Base-by-base conservation (phyloP, 2,113 vertebrate genomes). In the Leucosticte australis region DNA sequence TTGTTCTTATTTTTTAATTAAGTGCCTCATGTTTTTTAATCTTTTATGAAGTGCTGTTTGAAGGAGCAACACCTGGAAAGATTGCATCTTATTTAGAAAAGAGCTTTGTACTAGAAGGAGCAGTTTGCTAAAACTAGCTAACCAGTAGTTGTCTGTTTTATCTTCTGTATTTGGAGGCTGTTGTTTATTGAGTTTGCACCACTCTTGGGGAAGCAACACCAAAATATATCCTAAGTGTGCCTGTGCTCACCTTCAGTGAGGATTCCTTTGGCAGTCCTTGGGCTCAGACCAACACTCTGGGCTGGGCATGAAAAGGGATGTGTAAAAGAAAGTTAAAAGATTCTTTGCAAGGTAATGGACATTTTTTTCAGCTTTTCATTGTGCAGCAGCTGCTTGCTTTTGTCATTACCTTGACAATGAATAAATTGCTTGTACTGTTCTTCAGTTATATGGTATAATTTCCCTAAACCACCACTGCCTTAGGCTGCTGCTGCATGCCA, bases 1-100 rank as follows among this genome's bases (percentile, higher is more conserved):
- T 84, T 88, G 50, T 91, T 87, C 31, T 74, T 77, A n/a, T 19
- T 87, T 95, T 92, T 75, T 11, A 84, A 64, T 93, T 56, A 91
- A 64, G 8, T 75, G 17, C 15, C 10, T 94, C 31, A 24, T 87
- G 65, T 65, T 89, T 87, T 76, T 85, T 26, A 63, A 62, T 92
- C 49, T 73, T 89, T 22, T 46, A 73, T 82, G 75, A 89, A 92
- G 50, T 87, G 26, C 37, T 73, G 6, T 82, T 92, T 89, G 42
- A 28, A 35, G 44, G 50, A 95, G 3, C 33, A 75, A 33, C 69
- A 94, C 57, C 81, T 92, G 84, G 70, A 89, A 63, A 75, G 74
- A 85, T n/a, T 37, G 6, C n/a, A 26, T 82, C 70, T 74, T 83
- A 81, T 55, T 93, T 85, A 70, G 37, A 20, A 79, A 95, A 22